A percentile compares a stretch with the other conserved stretches of the same genome.
Evolutionary conservation across 2,113 vertebrate genomes (phyloP).

Genomic region (Cephalophus harveyi): DNA sequence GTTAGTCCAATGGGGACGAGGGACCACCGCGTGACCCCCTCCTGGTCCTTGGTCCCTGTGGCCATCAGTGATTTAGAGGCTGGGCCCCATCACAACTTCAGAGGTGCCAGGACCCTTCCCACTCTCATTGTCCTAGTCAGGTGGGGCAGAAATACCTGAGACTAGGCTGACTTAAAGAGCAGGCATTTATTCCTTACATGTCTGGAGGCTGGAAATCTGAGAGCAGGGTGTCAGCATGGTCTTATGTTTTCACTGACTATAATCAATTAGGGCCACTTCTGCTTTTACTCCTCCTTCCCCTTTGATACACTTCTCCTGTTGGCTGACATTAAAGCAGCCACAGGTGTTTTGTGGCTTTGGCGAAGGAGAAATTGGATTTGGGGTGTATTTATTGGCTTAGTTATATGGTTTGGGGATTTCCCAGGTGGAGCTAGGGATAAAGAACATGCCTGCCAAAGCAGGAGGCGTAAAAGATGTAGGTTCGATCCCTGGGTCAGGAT

Average conservation of each 20-base stretch:
- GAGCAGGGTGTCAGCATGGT: not conserved
- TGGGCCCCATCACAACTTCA: not conserved
- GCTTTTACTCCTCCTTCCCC: not conserved
- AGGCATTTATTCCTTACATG: not conserved
- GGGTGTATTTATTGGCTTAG: not conserved
- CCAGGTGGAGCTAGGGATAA: not conserved
- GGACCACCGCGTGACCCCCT: accelerated
- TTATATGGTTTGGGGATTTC: not conserved
- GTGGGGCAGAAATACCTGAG: not conserved
- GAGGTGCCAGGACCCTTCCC: not conserved
- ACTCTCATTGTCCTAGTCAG: not conserved
- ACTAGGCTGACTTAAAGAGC: too few relatives aligned
- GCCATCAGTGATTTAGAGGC: not conserved
- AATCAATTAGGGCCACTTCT: not conserved
- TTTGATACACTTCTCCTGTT: not conserved
- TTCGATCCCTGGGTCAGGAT: not conserved
- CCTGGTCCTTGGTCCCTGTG: not conserved
- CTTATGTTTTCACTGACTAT: not conserved
- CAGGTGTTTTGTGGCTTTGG: not conserved
- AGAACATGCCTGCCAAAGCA: not conserved
- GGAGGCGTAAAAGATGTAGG: not conserved
- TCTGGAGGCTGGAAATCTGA: not conserved
- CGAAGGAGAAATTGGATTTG: not conserved
- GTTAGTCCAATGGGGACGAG: not conserved
- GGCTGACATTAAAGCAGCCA: not conserved